Evolutionary conservation across 1,140 invertebrate species (phyloP).

Genomic region (Listronotus oregonensis): DNA sequence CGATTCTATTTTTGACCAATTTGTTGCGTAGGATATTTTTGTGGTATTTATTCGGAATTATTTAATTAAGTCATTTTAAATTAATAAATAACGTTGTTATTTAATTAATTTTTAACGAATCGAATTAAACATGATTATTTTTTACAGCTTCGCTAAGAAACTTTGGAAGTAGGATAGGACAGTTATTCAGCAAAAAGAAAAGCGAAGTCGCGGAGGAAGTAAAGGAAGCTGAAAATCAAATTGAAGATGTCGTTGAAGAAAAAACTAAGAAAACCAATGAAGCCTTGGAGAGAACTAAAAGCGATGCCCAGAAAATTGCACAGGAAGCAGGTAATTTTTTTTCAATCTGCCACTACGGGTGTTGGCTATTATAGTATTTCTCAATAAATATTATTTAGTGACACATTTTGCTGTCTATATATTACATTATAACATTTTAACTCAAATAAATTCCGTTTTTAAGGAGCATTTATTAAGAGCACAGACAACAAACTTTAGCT

Average conservation of each 20-base stretch:
- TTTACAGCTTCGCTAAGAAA: slow-evolving; percentile 44
- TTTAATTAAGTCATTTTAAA: too few species aligned
- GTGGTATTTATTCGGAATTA: too few species aligned
- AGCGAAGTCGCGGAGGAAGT: slow-evolving; percentile 43
- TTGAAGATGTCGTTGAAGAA: slow-evolving; percentile 40
- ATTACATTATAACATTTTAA: too few species aligned
- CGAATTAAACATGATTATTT: slow-evolving; percentile 1
- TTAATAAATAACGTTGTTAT: too few species aligned
- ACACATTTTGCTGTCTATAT: too few species aligned
- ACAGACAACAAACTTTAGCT: too few species aligned
- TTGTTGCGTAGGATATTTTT: slow-evolving; percentile 3
- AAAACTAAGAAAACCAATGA: slow-evolving; percentile 37
- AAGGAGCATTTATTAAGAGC: too few species aligned
- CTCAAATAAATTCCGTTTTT: too few species aligned
- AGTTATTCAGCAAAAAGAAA: slow-evolving; percentile 45
- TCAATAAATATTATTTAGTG: too few species aligned
- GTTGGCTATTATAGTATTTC: too few species aligned
- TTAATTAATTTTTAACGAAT: too few species aligned
- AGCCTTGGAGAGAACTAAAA: slow-evolving; percentile 31
- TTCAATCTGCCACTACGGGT: background rate
- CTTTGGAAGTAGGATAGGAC: slow-evolving; percentile 40
- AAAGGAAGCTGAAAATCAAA: slow-evolving; percentile 32
- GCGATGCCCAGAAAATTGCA: slow-evolving; percentile 34
- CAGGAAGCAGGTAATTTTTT: slow-evolving; percentile 31
- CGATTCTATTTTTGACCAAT: background rate